Percentiles rank a stretch among this genome's conserved stretches.
These are phyloP conservation scores for Labrus mixtus DNA, from an alignment of 2,113 vertebrate genomes.

Conservation along the genomic window DNA sequence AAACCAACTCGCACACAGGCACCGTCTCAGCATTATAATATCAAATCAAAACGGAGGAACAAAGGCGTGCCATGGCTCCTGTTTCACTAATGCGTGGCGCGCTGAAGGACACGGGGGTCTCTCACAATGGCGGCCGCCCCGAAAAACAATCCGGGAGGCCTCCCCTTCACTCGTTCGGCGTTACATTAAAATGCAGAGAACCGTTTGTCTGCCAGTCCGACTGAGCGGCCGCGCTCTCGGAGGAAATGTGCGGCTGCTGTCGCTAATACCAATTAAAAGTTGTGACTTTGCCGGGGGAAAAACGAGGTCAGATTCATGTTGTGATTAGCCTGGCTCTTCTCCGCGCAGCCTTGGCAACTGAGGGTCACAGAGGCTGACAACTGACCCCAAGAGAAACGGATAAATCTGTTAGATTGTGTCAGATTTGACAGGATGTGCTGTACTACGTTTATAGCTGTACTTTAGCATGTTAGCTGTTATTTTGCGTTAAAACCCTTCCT, in stretches of 20 bases:
- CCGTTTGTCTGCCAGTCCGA: constrained; percentile 47
- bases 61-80: constrained; percentile 20
- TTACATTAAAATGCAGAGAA: constrained; percentile 66
- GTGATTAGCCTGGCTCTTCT: constrained; percentile 29
- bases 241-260: constrained; percentile 48
- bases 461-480: background rate
- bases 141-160: constrained; percentile 41
- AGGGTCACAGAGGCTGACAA: constrained; percentile 35
- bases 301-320: constrained; percentile 61
- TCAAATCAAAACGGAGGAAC: constrained; percentile 11
- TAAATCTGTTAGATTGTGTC: background rate
- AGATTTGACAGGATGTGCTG: background rate
- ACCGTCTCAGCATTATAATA: constrained; percentile 30
- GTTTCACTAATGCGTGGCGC: constrained; percentile 42
- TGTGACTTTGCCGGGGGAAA: constrained; percentile 67
- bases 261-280: constrained; percentile 73
- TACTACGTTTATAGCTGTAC: background rate
- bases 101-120: constrained; percentile 33
- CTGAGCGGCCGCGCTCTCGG: constrained; percentile 39
- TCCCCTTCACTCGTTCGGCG: background rate
- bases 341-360: constrained; percentile 23
- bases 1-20: background rate
- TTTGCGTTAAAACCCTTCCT: background rate
- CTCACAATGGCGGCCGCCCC: constrained; percentile 8
- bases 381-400: constrained; percentile 5